These are phyloP conservation scores for Hippolais icterina DNA, from an alignment of 2,113 vertebrate genomes.

Conservation along the genomic window DNA sequence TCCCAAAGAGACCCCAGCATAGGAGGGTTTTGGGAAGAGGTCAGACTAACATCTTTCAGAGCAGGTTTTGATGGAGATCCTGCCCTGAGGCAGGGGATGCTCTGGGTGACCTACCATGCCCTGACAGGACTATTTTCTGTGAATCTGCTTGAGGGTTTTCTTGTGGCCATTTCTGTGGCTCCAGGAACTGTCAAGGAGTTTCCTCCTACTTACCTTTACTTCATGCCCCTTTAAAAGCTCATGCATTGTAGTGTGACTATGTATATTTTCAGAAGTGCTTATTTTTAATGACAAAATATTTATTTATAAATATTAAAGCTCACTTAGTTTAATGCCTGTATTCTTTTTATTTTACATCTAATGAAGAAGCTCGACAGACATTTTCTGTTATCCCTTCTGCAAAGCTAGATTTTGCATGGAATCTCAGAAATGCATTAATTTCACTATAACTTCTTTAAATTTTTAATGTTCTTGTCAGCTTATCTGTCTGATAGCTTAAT, in stretches of 20 bases:
- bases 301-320: neutral
- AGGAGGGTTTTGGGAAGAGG: neutral
- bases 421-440: slow-evolving; percentile 3
- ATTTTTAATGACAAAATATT: neutral
- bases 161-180: neutral
- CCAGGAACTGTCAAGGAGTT: neutral
- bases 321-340: neutral
- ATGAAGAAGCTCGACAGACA: neutral
- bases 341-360: neutral
- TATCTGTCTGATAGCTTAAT: slow-evolving; percentile 16
- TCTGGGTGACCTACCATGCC: neutral
- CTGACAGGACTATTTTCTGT: neutral
- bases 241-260: neutral
- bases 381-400: neutral
- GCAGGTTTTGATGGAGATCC: neutral
- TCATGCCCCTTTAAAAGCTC: neutral
- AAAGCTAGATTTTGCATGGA: neutral
- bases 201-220: neutral
- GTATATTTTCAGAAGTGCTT: neutral
- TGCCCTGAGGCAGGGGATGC: neutral
- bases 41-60: neutral
- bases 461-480: neutral
- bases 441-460: neutral
- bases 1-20: neutral
- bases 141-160: neutral